These are phyloP conservation scores for Odontophorus gujanensis DNA, from an alignment of 2,113 vertebrate genomes.

Conservation along the genomic window DNA sequence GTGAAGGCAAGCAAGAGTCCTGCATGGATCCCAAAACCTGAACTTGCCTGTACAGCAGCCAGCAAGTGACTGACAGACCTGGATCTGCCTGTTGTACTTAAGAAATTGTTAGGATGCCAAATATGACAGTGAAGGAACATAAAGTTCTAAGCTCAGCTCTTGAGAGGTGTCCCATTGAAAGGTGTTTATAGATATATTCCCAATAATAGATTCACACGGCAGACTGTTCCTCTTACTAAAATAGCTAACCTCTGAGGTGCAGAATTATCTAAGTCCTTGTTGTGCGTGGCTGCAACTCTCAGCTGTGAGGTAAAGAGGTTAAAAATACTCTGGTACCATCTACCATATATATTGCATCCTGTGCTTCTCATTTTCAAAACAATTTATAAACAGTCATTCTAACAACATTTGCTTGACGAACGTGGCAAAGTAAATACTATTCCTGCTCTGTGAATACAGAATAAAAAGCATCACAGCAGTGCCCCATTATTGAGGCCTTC, in stretches of 20 bases:
- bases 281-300: not conserved
- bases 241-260: not conserved
- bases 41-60: not conserved
- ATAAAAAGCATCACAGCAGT: slow-evolving; percentile 20
- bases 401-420: slow-evolving; percentile 5
- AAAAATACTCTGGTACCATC: not conserved
- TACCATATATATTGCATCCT: not conserved
- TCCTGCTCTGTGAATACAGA: slow-evolving; percentile 17
- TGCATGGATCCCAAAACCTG: not conserved
- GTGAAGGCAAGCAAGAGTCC: not conserved
- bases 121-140: not conserved
- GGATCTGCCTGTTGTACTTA: not conserved
- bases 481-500: slow-evolving; percentile 2
- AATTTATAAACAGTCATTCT: slow-evolving; percentile 42
- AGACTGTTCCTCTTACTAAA: not conserved
- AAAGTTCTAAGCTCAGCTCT: not conserved
- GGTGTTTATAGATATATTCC: not conserved
- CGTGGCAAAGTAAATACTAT: slow-evolving; percentile 19
- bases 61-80: not conserved
- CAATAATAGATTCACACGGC: not conserved
- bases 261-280: not conserved
- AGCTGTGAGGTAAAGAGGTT: not conserved
- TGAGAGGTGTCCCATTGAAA: not conserved
- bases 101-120: not conserved
- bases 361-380: slow-evolving; percentile 11